Base-by-base conservation (phyloP, 2,888 invertebrate genomes). In the Scaptomyza cyrtandrae region DNA sequence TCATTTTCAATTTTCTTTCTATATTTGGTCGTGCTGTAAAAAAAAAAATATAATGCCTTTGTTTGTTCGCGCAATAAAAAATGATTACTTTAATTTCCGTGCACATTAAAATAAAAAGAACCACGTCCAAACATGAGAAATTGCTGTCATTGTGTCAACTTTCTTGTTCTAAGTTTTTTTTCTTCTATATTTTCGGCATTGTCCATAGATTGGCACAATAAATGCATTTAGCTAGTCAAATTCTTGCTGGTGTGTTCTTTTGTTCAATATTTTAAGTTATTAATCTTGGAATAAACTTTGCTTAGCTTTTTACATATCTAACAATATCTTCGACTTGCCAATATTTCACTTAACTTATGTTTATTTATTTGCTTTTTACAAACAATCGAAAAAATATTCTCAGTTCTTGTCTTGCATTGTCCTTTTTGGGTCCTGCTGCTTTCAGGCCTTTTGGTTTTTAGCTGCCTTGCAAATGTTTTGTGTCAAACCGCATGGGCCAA, bases 61-160 rank as follows among this genome's bases (percentile, higher is more conserved):
- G 85, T 89, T 87, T 85, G 89, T 75, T 86, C 71, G 88, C 86
- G 89, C 88, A 69, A 87, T 85, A 85, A 85, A 85, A 85, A 85
- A 85, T 85, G 77, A 85, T 85, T 89, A 85, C 88, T 85, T 85
- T 88, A 87, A 85, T 85, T 85, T 88, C 89, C 83, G 88, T 68
- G 67, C 80, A 72, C 80, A 85, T 74, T 24, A 85, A 81, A 88
- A 83, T 10, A 14, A 39, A 14, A n/a, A 37, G n/a, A 7, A 78
- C 45, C 84, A 60, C 80, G 70, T 82, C 86, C 82, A 86, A 86
- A 83, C 86, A 83, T 86, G 84, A 83, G 65, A 86, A 88, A 83
- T 83, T 55, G 80, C 62, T 66, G 80, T 86, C 88, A 80, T 88
- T 86, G 80, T 65, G 57, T 78, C 57, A 60, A 45, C 24, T 24